Evolutionary conservation across 2,113 vertebrate species (phyloP).

Genomic region (Puntigrus tetrazona): DNA sequence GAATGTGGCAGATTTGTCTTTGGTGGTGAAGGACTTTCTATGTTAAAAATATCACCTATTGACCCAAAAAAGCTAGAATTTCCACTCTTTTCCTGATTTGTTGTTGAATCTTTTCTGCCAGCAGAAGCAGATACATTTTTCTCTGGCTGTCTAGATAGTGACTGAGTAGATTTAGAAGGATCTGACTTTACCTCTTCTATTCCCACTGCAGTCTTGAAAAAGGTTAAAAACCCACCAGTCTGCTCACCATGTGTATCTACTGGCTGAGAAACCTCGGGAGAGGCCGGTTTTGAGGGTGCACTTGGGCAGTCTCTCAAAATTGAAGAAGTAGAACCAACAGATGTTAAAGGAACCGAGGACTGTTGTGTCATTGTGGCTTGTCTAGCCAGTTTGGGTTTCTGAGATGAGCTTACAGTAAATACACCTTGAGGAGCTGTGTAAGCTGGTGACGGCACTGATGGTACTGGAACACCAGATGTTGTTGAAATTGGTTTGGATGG

Average conservation of each 20-base stretch:
- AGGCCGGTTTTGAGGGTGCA: constrained; percentile 21
- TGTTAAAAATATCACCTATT: constrained; percentile 82
- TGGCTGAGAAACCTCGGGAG: background rate
- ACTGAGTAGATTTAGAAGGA: constrained; percentile 60
- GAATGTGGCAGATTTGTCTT: constrained; percentile 58
- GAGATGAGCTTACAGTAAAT: constrained; percentile 46
- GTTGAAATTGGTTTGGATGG: constrained; percentile 40
- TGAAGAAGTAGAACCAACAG: constrained; percentile 49
- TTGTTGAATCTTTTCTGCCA: constrained; percentile 36
- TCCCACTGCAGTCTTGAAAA: constrained; percentile 83
- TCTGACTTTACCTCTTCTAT: constrained; percentile 74
- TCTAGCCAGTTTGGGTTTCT: constrained; percentile 70
- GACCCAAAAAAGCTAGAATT: constrained; percentile 85
- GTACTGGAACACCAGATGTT: constrained; percentile 64
- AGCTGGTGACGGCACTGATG: constrained; percentile 52
- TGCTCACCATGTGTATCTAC: constrained; percentile 62
- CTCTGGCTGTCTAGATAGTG: constrained; percentile 64
- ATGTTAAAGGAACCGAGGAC: constrained; percentile 62
- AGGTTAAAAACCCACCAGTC: constrained; percentile 78
- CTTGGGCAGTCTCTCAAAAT: constrained; percentile 54
- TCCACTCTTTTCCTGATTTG: constrained; percentile 74
- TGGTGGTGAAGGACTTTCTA: constrained; percentile 65
- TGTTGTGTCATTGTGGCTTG: constrained; percentile 71
- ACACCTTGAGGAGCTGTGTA: constrained; percentile 33
- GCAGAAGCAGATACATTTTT: constrained; percentile 51